Evolutionary conservation across 2,113 vertebrate species (phyloP).

Genomic region (Sula dactylatra): DNA sequence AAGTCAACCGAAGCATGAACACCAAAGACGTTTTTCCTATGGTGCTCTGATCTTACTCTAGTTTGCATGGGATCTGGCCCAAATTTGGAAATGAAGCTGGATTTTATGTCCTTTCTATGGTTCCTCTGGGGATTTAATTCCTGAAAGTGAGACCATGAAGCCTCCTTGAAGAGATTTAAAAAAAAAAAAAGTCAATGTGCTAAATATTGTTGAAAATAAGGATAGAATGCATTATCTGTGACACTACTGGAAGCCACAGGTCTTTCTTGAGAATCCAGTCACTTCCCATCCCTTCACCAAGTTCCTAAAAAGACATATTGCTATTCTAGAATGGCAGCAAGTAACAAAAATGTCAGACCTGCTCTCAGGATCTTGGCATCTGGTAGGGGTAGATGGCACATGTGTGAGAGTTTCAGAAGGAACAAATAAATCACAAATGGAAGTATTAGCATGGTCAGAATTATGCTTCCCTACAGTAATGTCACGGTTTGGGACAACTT

Average conservation of each 20-base stretch:
- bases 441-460: neutral
- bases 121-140: neutral
- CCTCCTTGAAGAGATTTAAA: neutral
- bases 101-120: neutral
- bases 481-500: neutral
- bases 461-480: neutral
- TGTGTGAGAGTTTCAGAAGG: neutral
- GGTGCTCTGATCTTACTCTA: neutral
- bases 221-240: neutral
- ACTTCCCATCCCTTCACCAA: neutral
- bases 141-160: neutral
- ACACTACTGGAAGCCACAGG: neutral
- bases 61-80: neutral
- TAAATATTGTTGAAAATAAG: neutral
- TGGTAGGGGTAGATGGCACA: neutral
- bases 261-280: neutral
- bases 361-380: neutral
- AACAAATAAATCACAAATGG: neutral
- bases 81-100: neutral
- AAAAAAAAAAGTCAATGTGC: neutral
- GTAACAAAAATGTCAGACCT: neutral
- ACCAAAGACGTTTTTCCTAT: neutral
- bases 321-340: neutral
- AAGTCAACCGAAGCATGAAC: neutral
- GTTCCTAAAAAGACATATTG: neutral